Evolutionary conservation across 2,113 vertebrate genomes (phyloP).

Genomic region (Pandion haliaetus): DNA sequence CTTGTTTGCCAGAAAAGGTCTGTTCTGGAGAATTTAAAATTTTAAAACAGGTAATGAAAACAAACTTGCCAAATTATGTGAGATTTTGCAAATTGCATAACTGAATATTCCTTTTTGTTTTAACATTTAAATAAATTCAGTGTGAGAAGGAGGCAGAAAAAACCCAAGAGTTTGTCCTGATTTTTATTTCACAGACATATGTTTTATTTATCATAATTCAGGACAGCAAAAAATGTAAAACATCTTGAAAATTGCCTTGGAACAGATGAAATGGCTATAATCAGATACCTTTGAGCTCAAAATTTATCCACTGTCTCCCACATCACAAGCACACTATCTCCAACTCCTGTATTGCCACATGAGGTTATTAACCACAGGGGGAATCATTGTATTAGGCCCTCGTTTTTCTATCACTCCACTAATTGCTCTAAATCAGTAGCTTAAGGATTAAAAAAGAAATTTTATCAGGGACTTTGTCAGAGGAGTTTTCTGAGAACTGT

Average conservation of each 20-base stretch:
- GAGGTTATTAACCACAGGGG: background rate
- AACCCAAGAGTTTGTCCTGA: background rate
- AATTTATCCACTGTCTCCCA: background rate
- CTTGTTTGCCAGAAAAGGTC: background rate
- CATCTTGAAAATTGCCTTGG: background rate
- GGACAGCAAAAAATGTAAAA: background rate
- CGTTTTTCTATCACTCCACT: background rate
- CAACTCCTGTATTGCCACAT: background rate
- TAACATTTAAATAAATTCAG: background rate
- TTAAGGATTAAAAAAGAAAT: background rate
- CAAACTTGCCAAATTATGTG: background rate
- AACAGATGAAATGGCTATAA: background rate
- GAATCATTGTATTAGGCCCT: background rate
- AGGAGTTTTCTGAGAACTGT: background rate
- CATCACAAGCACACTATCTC: background rate
- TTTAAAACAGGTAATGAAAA: background rate
- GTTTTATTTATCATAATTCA: background rate
- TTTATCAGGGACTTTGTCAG: background rate
- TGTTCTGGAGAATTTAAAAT: background rate
- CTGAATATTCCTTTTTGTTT: background rate
- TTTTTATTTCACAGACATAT: background rate
- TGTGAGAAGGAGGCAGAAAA: background rate
- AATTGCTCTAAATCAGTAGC: background rate
- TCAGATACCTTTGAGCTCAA: background rate
- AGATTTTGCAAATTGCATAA: background rate